phyloP scores from a whole-genome alignment of 2,888 invertebrate species.

The Spatulosminthurus flaviceps region DNA sequence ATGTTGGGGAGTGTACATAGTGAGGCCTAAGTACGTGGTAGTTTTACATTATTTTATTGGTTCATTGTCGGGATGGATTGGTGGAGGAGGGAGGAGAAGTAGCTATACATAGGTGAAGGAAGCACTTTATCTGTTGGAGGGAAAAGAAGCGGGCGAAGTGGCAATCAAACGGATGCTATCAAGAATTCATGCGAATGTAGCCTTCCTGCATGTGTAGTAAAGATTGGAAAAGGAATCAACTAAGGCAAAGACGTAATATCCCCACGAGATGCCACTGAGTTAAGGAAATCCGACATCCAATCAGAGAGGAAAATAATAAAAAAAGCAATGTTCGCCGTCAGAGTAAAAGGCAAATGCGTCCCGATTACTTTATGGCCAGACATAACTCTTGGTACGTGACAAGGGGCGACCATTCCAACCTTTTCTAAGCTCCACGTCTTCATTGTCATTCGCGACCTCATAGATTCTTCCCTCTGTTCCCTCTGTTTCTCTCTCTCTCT shows the following conservation, averaged over 20 bases:
- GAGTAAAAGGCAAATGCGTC: constrained; percentile 44
- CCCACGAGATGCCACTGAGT: constrained; percentile 41
- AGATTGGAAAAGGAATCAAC: constrained; percentile 25
- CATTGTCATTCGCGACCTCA: constrained; percentile 19
- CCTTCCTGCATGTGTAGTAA: neutral
- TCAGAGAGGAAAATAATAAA: constrained; percentile 46
- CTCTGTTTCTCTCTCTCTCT: neutral
- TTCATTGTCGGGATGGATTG: neutral
- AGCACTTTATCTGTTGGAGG: constrained; percentile 21
- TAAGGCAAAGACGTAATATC: constrained; percentile 20
- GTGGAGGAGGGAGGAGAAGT: neutral
- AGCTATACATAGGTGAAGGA: too few relatives aligned
- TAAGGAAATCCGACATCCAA: constrained; percentile 44
- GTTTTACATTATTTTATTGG: constrained; percentile 5
- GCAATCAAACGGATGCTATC: constrained; percentile 37
- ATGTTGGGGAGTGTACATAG: neutral
- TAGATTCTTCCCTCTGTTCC: constrained; percentile 1
- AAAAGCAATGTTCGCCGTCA: constrained; percentile 35
- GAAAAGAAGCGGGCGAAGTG: constrained; percentile 25
- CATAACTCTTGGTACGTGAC: constrained; percentile 43
- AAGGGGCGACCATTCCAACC: constrained; percentile 23
- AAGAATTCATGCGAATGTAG: constrained; percentile 39
- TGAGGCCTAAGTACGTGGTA: neutral
- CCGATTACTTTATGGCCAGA: constrained; percentile 42
- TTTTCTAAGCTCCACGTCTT: constrained; percentile 20